Base-by-base conservation (phyloP, 2,888 invertebrate genomes). In the Trissoscelio sp. region DNA sequence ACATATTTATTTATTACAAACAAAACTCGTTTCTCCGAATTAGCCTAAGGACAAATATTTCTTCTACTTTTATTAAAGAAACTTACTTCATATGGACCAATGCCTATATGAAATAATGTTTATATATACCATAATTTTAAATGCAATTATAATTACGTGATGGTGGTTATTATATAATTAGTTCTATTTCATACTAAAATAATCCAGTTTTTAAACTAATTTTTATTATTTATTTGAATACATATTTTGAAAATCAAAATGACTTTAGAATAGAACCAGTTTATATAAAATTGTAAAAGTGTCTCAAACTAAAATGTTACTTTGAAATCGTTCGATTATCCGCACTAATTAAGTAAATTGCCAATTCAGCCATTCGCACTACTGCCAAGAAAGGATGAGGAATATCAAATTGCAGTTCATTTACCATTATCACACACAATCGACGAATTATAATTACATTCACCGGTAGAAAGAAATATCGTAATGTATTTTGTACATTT, bases 401-500 rank as follows among this genome's bases (percentile, higher is more conserved):
- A 16, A 37, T 11, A 42, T 14, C 1, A 37, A 58, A n/a, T 58
- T 42, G 14, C 24, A 46, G 11, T 46, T 48, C n/a, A 46, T 46
- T 46, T 34, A n/a, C 22, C 31, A 46, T 62, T 46, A 20, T 42
- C 22, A 31, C 16, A 11, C 31, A 9, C 6, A 1, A 44, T 6
- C 14, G n/a, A 14, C 9, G n/a, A 44, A 9, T 60, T 42, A 28
- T 39, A 44, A 62, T 46, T 34, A 14, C 39, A 28, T 42, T 39
- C 66, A 42, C 24, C n/a, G 53, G 14, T 24, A 42, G 51, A 55
- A 14, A 28, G 57, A 57, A 34, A 55, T 31, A n/a, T n/a, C n/a
- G 24, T 37, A 34, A 24, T 72, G 51, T 58, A 72, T 72, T 72
- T 72, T 60, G 53, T 72, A 72, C 60, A 53, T 60, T 72, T 60